Evolutionary conservation across 1,140 invertebrate species (phyloP).

Genomic region (Druon quercuslanigerum): DNA sequence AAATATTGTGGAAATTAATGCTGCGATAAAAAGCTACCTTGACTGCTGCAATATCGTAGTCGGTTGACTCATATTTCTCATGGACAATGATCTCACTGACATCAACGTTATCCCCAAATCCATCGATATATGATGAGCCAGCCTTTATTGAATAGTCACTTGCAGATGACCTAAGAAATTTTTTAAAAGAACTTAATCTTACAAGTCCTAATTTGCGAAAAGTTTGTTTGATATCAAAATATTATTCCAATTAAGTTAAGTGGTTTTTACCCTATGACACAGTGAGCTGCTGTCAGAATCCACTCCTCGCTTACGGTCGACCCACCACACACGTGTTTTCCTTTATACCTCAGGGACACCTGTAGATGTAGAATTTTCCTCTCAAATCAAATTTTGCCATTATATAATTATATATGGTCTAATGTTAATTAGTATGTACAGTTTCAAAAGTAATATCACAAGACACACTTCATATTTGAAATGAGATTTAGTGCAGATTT

Average conservation of each 20-base stretch:
- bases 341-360: constrained; percentile 60
- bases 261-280: constrained; percentile 66
- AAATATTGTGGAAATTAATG: background rate
- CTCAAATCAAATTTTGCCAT: background rate
- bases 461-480: too few relatives aligned
- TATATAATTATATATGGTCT: constrained; percentile 8
- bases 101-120: constrained; percentile 41
- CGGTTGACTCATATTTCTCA: constrained; percentile 54
- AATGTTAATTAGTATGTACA: background rate
- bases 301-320: constrained; percentile 72
- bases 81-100: constrained; percentile 53
- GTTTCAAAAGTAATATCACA: too few relatives aligned
- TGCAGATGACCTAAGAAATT: constrained; percentile 33
- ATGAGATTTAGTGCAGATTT: too few relatives aligned
- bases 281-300: constrained; percentile 77
- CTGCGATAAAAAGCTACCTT: constrained; percentile 43
- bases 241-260: background rate
- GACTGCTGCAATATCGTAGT: constrained; percentile 62
- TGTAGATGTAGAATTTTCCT: constrained; percentile 49
- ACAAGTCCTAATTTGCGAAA: background rate
- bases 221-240: background rate
- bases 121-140: constrained; percentile 51
- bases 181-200: constrained; percentile 11
- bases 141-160: constrained; percentile 45
- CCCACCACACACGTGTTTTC: constrained; percentile 73